Conservation (phyloP, 2,113 vertebrate genomes). For the Psittacus erithacus region DNA sequence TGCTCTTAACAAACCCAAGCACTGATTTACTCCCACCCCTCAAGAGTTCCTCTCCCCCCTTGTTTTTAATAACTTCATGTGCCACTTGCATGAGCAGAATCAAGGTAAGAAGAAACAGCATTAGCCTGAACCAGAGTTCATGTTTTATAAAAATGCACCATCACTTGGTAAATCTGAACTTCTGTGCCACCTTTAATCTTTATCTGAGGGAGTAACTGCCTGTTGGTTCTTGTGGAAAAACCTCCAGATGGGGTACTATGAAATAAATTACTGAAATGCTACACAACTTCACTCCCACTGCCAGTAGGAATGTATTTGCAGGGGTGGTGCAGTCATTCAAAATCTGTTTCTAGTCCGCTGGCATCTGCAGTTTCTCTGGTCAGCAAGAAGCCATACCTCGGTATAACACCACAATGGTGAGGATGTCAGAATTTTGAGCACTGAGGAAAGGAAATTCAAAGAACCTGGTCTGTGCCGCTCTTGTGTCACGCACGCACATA, state of each 20-base stretch:
- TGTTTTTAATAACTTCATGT: background rate
- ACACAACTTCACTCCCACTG: background rate
- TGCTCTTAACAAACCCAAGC: background rate
- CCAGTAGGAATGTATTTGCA: background rate
- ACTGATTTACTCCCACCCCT: background rate
- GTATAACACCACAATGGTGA: accelerated
- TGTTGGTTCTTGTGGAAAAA: background rate
- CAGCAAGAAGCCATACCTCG: background rate
- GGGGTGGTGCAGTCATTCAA: background rate
- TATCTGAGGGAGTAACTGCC: background rate
- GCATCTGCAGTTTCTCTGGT: background rate
- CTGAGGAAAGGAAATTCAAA: background rate
- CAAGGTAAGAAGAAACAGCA: background rate
- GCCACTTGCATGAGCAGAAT: background rate
- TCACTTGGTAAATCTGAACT: background rate
- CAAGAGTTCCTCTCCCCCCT: background rate
- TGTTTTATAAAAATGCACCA: background rate
- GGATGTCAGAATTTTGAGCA: background rate
- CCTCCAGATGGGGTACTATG: background rate
- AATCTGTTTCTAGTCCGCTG: background rate
- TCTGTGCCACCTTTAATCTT: background rate
- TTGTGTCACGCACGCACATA: background rate
- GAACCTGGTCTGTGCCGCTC: background rate
- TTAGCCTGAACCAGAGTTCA: background rate
- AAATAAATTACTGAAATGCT: background rate